A percentile compares a stretch with the other conserved stretches of the same genome.
phyloP scores from a whole-genome alignment of 2,113 vertebrate genomes.

The Chamaetylas fuelleborni region DNA sequence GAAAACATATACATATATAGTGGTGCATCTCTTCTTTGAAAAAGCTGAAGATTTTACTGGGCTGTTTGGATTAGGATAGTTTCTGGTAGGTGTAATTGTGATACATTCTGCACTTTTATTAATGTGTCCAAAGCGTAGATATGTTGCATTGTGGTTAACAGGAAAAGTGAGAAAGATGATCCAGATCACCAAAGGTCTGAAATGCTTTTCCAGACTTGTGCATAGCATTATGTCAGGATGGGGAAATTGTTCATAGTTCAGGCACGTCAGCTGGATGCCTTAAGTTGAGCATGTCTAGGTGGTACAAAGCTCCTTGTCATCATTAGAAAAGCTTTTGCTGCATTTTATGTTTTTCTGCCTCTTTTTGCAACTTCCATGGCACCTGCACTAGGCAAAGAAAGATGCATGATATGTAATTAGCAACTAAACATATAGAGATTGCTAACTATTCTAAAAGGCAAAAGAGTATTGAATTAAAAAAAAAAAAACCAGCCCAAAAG shows the following conservation, averaged over 20 bases:
- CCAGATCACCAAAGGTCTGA: background rate
- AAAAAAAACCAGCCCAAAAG: background rate
- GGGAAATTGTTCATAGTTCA: background rate
- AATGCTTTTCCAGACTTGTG: background rate
- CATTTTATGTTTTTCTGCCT: background rate
- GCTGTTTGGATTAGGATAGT: background rate
- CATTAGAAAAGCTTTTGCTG: background rate
- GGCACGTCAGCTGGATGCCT: background rate
- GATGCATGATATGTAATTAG: background rate
- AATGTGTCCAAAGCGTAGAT: background rate
- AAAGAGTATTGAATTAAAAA: background rate
- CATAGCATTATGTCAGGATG: background rate
- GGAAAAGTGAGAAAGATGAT: background rate
- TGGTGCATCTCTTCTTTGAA: background rate
- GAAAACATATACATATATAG: background rate
- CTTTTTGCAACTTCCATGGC: background rate
- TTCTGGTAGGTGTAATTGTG: background rate
- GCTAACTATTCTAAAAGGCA: background rate
- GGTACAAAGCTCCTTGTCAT: background rate
- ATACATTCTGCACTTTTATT: background rate
- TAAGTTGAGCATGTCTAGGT: background rate
- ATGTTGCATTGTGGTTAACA: background rate
- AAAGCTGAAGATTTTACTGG: background rate
- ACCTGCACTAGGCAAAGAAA: background rate
- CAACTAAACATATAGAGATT: background rate